These are phyloP conservation scores for Zootermopsis nevadensis DNA, from an alignment of 2,888 invertebrate genomes.

Conservation along the genomic window DNA sequence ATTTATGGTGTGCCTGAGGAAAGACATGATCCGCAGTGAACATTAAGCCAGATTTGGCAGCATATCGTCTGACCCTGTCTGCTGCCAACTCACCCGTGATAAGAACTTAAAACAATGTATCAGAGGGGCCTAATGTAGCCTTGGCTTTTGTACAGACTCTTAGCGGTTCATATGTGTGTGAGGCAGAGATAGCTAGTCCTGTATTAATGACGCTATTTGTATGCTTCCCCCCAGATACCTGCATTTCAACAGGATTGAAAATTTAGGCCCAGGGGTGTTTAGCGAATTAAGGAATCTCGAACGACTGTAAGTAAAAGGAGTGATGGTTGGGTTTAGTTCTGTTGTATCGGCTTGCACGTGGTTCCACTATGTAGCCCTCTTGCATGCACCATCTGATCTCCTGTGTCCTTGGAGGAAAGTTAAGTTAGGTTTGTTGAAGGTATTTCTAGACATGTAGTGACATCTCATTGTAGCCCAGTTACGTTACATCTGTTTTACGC, in stretches of 20 bases:
- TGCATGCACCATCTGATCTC: background rate
- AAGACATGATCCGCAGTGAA: too few species aligned
- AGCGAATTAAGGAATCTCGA: slow-evolving; percentile 58
- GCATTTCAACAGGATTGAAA: slow-evolving; percentile 60
- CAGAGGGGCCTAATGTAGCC: background rate
- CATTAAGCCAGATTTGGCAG: too few species aligned
- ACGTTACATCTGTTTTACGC: too few species aligned
- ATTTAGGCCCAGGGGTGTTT: slow-evolving; percentile 58
- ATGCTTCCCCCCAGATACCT: slow-evolving; percentile 58
- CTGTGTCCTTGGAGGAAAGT: background rate
- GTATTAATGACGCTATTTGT: slow-evolving; percentile 23
- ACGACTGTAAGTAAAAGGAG: slow-evolving; percentile 59
- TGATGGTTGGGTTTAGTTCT: background rate
- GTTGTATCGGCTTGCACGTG: slow-evolving; percentile 32
- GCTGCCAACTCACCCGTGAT: too few species aligned
- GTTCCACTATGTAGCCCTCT: background rate
- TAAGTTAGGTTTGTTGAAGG: too few species aligned
- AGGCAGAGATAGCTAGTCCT: background rate
- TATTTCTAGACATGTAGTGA: too few species aligned
- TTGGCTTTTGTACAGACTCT: background rate
- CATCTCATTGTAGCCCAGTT: too few species aligned
- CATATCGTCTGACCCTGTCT: too few species aligned
- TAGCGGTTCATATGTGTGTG: background rate
- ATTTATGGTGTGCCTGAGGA: too few species aligned
- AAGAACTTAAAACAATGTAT: too few species aligned